Base-by-base conservation (phyloP, 2,113 vertebrate species). In the Irena cyanogastra region DNA sequence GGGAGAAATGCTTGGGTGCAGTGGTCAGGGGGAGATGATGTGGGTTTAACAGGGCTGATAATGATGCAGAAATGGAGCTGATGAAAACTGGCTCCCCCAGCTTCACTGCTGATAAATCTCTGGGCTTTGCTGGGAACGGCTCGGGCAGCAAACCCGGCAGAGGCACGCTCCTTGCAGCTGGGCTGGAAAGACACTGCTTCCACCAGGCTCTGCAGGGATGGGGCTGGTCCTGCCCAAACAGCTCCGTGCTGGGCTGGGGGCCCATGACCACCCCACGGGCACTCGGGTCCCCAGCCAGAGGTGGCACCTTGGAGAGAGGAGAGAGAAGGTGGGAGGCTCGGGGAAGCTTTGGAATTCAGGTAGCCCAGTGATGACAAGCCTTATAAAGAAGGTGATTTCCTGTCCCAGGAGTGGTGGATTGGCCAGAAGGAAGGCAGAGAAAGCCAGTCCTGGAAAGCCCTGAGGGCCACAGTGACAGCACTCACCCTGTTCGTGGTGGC, bases 401-500 rank as follows among this genome's bases (percentile, higher is more conserved):
- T 56, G 33, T 22, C 24, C 11, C 16, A 13, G 57, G 20, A 14
- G 2, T 35, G 52, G 63, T 41, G 75, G 71, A 72, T 10, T 31
- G 66, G 44, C 27, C 0, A 1, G 56, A 85, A 68, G 27, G 53
- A 79, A 92, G 86, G 42, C 69, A 35, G 57, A 71, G 49, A 21
- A 45, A 82, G 41, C 12, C 27, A 24, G 41, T 23, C 65, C 78
- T 41, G 52, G 8, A 16, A 85, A 31, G 3, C 35, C 30, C 39
- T 37, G 14, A 7, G 54, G 42, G 44, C 30, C 47, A 5, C 35
- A 35, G 59, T 9, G 41, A 37, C 5, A 4, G 20, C 19, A 13
- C 27, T 9, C 0, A 0, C 42, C 33, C 13, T 33, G 56, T 30
- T n/a, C 33, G 7, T 4, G 65, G 42, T 5, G 42, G 64, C 60